phyloP scores from a whole-genome alignment of 1,140 invertebrate species.

The Frieseomelitta varia region DNA sequence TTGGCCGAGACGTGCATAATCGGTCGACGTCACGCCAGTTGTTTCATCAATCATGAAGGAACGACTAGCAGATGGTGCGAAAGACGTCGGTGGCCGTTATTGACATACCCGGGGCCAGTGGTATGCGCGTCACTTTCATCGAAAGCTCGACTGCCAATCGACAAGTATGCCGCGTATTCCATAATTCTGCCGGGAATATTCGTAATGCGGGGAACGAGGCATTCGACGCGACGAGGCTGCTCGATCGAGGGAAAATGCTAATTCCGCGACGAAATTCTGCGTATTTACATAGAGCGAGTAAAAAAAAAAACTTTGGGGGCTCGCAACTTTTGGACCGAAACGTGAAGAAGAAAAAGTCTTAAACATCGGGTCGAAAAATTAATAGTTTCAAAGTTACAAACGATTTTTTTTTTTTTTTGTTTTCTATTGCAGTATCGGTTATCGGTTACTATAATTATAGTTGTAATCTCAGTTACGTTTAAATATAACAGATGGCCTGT shows the following conservation, averaged over 20 bases:
- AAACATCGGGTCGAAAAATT: no score
- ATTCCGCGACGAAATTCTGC: no score
- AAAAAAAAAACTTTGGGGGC: no score
- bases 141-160: slow-evolving; percentile 35
- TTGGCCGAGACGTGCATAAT: slow-evolving; percentile 1
- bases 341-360: no score
- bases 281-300: no score
- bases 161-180: slow-evolving; percentile 35
- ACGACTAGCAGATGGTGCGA: slow-evolving; percentile 1
- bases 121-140: slow-evolving; percentile 27
- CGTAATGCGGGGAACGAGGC: slow-evolving; percentile 15
- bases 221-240: slow-evolving; percentile 11
- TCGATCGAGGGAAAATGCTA: not conserved
- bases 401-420: no score
- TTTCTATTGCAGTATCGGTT: no score
- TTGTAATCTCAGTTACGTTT: no score
- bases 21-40: not conserved
- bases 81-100: slow-evolving; percentile 33
- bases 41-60: slow-evolving; percentile 55
- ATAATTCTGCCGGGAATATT: slow-evolving; percentile 36
- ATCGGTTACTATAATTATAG: no score
- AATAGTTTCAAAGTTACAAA: no score
- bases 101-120: slow-evolving; percentile 40
- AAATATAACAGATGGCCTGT: no score
- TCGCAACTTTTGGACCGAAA: no score